phyloP scores from a whole-genome alignment of 1,140 invertebrate species.

The Alviniconcha marisindica region DNA sequence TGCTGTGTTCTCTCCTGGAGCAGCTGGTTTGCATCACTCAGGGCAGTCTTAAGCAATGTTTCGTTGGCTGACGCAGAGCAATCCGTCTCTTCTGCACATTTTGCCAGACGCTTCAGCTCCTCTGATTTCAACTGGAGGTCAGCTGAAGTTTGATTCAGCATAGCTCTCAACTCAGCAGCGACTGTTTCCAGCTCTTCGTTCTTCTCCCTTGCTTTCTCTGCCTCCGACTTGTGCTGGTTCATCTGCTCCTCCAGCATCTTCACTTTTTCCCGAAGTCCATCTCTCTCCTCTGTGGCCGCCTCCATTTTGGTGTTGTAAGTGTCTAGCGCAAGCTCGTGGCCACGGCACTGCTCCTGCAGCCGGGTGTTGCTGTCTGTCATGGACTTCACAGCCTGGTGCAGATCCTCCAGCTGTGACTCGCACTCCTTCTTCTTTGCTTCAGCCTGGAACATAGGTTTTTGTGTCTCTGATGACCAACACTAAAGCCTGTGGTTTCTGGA shows the following conservation, averaged over 20 bases:
- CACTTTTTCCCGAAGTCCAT: constrained; percentile 25
- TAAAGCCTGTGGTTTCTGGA: too few species aligned
- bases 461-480: neutral
- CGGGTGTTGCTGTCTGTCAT: constrained; percentile 12
- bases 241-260: constrained; percentile 31
- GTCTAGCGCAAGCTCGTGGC: constrained; percentile 18
- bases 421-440: constrained; percentile 15
- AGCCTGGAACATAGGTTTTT: constrained; percentile 24
- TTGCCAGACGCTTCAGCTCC: constrained; percentile 39
- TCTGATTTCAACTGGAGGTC: constrained; percentile 42
- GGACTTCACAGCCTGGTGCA: constrained; percentile 27
- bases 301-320: constrained; percentile 2
- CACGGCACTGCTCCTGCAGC: constrained; percentile 24
- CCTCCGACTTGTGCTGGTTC: constrained; percentile 10
- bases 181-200: constrained; percentile 36
- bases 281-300: constrained; percentile 17
- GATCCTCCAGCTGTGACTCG: neutral
- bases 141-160: constrained; percentile 48
- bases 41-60: constrained; percentile 4
- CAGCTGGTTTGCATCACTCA: constrained; percentile 27
- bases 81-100: constrained; percentile 32
- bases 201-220: constrained; percentile 17
- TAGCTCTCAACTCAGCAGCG: constrained; percentile 47
- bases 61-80: neutral
- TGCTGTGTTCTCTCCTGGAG: neutral